Conservation (phyloP, 2,113 vertebrate species). For the Hemiscyllium ocellatum region DNA sequence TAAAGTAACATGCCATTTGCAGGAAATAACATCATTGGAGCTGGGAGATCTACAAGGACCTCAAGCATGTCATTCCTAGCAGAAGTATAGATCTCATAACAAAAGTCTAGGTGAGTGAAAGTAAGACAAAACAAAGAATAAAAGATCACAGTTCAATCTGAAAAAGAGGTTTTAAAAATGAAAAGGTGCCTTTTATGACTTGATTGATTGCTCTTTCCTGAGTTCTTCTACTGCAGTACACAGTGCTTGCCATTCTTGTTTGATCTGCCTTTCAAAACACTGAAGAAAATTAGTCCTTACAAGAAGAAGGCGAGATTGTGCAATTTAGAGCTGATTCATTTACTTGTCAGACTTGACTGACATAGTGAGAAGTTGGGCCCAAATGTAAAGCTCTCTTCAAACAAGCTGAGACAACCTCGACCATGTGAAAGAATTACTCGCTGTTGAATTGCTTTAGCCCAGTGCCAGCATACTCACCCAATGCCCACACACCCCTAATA, state of each 20-base stretch:
- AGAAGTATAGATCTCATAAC: not conserved
- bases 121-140: not conserved
- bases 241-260: not conserved
- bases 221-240: not conserved
- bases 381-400: not conserved
- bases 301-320: not conserved
- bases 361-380: not conserved
- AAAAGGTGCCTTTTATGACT: not conserved
- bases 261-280: slow-evolving; percentile 26
- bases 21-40: not conserved
- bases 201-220: slow-evolving; percentile 4
- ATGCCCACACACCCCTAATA: too few relatives aligned
- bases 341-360: not conserved
- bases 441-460: not conserved
- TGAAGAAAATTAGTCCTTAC: slow-evolving; percentile 29
- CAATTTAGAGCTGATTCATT: not conserved
- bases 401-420: not conserved
- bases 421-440: not conserved
- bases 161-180: not conserved
- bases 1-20: not conserved
- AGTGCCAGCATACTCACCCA: not conserved
- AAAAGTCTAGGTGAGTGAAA: not conserved
- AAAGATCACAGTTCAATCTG: slow-evolving; percentile 12
- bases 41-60: not conserved
- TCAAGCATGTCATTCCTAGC: not conserved